Base-by-base conservation (phyloP, 2,797 vertebrate species). In the Neosilurus mollespiculum region DNA sequence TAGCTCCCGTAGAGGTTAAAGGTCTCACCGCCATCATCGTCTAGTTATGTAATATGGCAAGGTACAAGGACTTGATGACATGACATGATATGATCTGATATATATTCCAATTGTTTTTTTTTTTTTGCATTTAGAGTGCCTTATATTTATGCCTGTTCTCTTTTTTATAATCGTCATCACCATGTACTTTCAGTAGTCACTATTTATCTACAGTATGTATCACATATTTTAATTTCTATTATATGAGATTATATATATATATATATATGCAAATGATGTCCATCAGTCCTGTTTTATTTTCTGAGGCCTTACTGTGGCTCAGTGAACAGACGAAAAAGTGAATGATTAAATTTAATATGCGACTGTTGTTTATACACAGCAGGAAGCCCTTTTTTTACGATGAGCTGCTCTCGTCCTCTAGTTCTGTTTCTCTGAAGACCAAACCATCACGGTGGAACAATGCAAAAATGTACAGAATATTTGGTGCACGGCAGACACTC, bases 71-170 rank as follows among this genome's bases (percentile, higher is more conserved):
- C 88, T 18, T 91, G 86, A 82, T 83, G 77, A 86, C 78, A 80
- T 43, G 37, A 43, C 6, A 43, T 43, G 37, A 43, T 43, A 43
- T 43, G 37, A 43, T 43, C 2, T 43, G 37, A 43, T 43, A 43
- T 43, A 43, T 43, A 43, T 43, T 43, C 37, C 37, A 43, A 43
- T 43, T 43, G 2, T 43, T 43, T 43, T 43, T 43, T 78, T 96
- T 90, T 96, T 97, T 87, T 96, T 95, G 94, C 97, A 98, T 99
- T 97, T 99, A 99, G 96, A 99, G 98, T 99, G 98, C 98, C 98
- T 99, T 99, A 99, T 98, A 98, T 97, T 98, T 97, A 96, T 97
- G 96, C 96, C 96, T 98, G 94, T 96, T 97, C 93, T 95, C 96
- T 97, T 89, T 94, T 88, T 93, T 93, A 91, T 93, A 88, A 88